Evolutionary conservation across 1,140 invertebrate species (phyloP), one percentile per base, ranked within the genome.

Genomic region (Cotesia chilonis): DNA sequence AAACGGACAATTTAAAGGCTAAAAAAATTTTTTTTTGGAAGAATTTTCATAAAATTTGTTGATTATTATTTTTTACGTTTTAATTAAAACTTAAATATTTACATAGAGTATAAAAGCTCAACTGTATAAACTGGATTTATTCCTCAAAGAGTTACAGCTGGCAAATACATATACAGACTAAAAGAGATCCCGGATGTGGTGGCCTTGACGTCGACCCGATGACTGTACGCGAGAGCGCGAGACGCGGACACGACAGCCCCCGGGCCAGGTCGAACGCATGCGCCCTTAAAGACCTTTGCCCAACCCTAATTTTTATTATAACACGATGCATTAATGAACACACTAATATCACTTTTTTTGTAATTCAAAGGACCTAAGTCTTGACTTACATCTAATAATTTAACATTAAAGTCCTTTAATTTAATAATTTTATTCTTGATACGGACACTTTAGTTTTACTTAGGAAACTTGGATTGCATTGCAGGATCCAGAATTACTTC

Each of bases 181-280:
- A 47, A 47, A 47, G 38, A 7, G 3, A 3, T 10, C 3, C 41
- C 41, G 41, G 41, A 47, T 47, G 2, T 65, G 70, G 72, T 74
- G 75, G 80, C 77, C 74, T 75, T 78, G 78, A 80, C 76, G 80
- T 82, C 80, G 77, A 72, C 78, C 81, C 79, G 79, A 78, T 75
- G 79, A 84, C 83, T 82, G 83, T 41, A 63, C 72, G 72, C 79
- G 76, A 74, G 79, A 68, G 28, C 36, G 55, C 55, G 67, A 68
- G 37, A 37, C 35, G n/a, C 54, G 28, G 28, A 59, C 64, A 73
- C 75, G 75, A 81, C 81, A 83, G 79, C 83, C 83, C 83, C 81
- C 80, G 83, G 76, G 71, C 80, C 82, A 81, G 83, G 82, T 79
- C 69, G 78, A 68, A 80, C 82, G 82, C 83, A 81, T 81, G 83